A percentile compares a stretch with the other conserved stretches of the same genome.
Conservation (phyloP, 2,888 invertebrate genomes). For the Alsophila aescularia region DNA sequence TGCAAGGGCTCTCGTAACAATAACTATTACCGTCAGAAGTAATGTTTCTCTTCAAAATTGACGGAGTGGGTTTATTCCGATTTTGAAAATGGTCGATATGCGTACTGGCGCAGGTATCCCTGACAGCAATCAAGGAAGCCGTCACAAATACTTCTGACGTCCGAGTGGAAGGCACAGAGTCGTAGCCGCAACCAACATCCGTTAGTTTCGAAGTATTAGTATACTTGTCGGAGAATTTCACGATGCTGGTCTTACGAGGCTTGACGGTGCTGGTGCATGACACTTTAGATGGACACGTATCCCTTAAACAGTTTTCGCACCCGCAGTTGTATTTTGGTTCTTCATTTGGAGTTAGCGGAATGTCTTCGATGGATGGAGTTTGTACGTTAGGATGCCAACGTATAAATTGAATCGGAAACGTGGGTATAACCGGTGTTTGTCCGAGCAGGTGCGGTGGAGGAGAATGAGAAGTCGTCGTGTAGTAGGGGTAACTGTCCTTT, state of each 20-base stretch:
- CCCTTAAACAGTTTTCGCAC: conserved; percentile 46
- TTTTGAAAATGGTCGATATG: conserved; percentile 19
- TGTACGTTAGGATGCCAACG: conserved; percentile 50
- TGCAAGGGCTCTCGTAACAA: background rate
- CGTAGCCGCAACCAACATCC: conserved; percentile 51
- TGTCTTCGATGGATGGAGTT: conserved; percentile 36
- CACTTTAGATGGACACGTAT: conserved; percentile 40
- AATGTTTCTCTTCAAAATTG: conserved; percentile 25
- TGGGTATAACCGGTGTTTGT: conserved; percentile 29
- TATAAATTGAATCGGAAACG: conserved; percentile 47
- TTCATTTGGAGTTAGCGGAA: background rate
- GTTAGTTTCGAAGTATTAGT: conserved; percentile 65
- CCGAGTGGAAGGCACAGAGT: conserved; percentile 32
- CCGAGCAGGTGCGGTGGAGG: conserved; percentile 2
- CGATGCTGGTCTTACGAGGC: conserved; percentile 56
- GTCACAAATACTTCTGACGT: conserved; percentile 37
- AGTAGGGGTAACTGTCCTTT: conserved; percentile 38
- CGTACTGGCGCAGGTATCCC: conserved; percentile 29
- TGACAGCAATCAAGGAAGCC: conserved; percentile 37
- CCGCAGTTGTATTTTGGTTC: conserved; percentile 40
- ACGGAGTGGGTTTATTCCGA: conserved; percentile 8
- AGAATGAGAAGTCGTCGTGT: conserved; percentile 48
- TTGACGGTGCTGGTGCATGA: conserved; percentile 21
- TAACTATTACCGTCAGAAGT: background rate
- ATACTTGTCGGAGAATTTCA: conserved; percentile 54